Evolutionary conservation across 92 coral and sea anemone genomes (phyloP).

Genomic region (Palythoa caribaeorum): DNA sequence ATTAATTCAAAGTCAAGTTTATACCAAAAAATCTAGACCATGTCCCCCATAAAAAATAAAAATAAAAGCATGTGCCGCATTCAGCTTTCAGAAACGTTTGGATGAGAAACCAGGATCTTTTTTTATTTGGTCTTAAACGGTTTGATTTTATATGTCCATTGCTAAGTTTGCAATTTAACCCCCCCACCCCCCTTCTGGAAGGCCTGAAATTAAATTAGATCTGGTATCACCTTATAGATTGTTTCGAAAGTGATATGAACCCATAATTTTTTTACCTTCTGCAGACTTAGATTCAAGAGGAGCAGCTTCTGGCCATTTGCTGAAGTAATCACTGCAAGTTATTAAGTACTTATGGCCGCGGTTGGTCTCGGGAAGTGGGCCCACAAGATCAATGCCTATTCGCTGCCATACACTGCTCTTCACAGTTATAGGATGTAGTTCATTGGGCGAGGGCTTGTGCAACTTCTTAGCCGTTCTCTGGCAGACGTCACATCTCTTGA

Average conservation of each 20-base stretch:
- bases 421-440: constrained; percentile 57
- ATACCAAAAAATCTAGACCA: constrained; percentile 25
- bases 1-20: constrained; percentile 17
- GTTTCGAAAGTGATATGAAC: constrained; percentile 21
- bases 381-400: constrained; percentile 64
- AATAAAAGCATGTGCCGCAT: constrained; percentile 21
- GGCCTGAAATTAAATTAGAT: not conserved
- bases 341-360: constrained; percentile 51
- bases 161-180: constrained; percentile 22
- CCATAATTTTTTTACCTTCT: constrained; percentile 40
- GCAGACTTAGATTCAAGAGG: constrained; percentile 38
- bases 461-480: constrained; percentile 54
- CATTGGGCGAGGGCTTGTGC: constrained; percentile 31
- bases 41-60: constrained; percentile 24
- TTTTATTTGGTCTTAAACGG: constrained; percentile 24
- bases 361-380: constrained; percentile 62
- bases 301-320: constrained; percentile 62
- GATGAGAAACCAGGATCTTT: constrained; percentile 21
- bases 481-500: constrained; percentile 51
- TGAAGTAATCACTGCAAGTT: constrained; percentile 53
- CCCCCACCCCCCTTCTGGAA: not conserved
- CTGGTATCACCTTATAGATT: constrained; percentile 25
- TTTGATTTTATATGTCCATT: constrained; percentile 21
- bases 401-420: constrained; percentile 66
- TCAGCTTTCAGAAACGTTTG: constrained; percentile 20